Conservation (phyloP, 2,888 invertebrate genomes). For the Isoperla grammatica region DNA sequence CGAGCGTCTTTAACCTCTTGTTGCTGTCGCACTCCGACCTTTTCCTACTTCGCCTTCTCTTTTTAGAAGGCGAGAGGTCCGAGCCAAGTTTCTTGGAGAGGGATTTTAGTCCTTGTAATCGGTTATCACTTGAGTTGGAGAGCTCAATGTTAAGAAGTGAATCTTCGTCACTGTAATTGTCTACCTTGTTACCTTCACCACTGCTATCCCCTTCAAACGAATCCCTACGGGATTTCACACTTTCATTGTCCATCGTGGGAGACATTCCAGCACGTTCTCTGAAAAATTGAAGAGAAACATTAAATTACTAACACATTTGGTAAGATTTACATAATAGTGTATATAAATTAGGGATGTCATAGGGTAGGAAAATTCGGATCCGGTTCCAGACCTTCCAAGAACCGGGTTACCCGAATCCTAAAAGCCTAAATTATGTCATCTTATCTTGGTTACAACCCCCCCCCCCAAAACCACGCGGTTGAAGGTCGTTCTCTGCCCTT, state of each 20-base stretch:
- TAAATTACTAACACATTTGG: too few species aligned
- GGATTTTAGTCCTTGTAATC: constrained; percentile 21
- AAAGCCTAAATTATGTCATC: too few species aligned
- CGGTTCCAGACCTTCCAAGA: too few species aligned
- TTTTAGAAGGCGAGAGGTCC: constrained; percentile 41
- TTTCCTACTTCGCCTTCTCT: constrained; percentile 47
- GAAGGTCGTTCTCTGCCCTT: too few species aligned
- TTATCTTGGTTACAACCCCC: too few species aligned
- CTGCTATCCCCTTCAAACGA: constrained; percentile 43
- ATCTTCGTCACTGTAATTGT: constrained; percentile 43
- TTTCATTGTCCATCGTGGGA: constrained; percentile 45
- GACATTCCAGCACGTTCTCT: constrained; percentile 45
- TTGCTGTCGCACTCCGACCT: constrained; percentile 42
- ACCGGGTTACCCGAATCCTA: too few species aligned
- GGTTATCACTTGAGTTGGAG: constrained; percentile 23
- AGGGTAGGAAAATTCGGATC: too few species aligned
- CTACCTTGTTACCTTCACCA: constrained; percentile 39
- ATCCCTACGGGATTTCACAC: constrained; percentile 45
- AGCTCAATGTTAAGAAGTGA: constrained; percentile 30
- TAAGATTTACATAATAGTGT: too few species aligned
- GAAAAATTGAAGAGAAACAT: constrained; percentile 26
- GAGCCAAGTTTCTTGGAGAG: constrained; percentile 20
- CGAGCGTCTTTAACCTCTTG: constrained; percentile 34
- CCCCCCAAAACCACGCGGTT: too few species aligned
- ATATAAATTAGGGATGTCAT: too few species aligned